Evolutionary conservation across 2,113 vertebrate species (phyloP), one percentile per base, ranked within the genome.

Genomic region (Pelobates fuscus): DNA sequence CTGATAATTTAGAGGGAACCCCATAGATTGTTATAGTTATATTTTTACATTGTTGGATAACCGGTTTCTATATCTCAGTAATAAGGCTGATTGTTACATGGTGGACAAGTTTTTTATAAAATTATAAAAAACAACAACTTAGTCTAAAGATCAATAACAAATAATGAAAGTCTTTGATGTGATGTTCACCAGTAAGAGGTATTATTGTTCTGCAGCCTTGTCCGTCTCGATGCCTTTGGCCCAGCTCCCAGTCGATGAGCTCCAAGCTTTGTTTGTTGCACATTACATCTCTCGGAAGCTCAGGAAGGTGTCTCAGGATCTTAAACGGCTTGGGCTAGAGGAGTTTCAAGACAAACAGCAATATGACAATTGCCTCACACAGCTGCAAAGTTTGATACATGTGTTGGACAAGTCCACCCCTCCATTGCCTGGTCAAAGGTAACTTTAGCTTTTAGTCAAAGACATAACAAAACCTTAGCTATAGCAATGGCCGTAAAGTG

Each of bases 221-320:
- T 0, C 37, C 8, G 21, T 27, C 21, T 49, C 55, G 0, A 41
- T 60, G 21, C 52, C 72, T 14, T 44, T 76, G 32, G 41, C 55
- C 2, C 72, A 87, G 37, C 49, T 71, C 37, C 15, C 55, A 83
- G 83, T 14, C 18, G 72, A 67, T n/a, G 81, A 86, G 71, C 71
- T 75, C 18, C 91, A 91, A 80, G 91, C 87, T 87, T 85, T 88
- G 8, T 82, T 86, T 80, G 88, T 89, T 80, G 89, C 89, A 77
- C 87, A 82, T 59, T 92, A 91, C 57, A 59, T 93, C 30, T 78
- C 86, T 2, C 84, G 80, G 46, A 83, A 80, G 10, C 85, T 91
- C 52, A 81, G 74, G 61, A 89, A 86, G 75, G 80, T 92, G 41
- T 78, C 81, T 52, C 43, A 79, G 72, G 72, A 80, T 52, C 79